Conservation (phyloP, 1,140 invertebrate genomes). For the Augochlora pura region DNA sequence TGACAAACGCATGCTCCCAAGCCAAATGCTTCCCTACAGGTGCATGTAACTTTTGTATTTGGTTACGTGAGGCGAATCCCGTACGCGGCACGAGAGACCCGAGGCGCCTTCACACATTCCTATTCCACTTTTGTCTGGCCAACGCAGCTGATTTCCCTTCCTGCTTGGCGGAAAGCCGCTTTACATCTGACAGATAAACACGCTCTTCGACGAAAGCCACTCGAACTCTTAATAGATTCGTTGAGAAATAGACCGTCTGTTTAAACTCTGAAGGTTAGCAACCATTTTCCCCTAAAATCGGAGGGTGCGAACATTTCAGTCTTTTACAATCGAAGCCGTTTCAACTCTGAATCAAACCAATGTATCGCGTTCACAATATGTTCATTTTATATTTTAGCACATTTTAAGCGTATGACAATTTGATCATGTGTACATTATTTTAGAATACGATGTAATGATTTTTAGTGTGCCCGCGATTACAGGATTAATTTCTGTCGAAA, state of each 20-base stretch:
- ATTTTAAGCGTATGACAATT: too few relatives aligned
- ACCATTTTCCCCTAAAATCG: too few relatives aligned
- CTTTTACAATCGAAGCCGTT: neutral
- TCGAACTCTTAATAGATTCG: neutral
- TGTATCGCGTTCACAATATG: neutral
- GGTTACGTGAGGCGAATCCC: neutral
- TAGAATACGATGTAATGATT: too few relatives aligned
- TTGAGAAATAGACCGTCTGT: neutral
- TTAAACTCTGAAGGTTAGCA: too few relatives aligned
- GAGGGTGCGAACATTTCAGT: too few relatives aligned
- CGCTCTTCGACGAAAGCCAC: too few relatives aligned
- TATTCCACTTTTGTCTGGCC: slow-evolving; percentile 13
- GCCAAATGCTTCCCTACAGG: slow-evolving; percentile 22
- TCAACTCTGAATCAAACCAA: neutral
- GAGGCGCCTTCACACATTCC: neutral
- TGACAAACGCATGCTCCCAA: neutral
- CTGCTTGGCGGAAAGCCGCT: neutral
- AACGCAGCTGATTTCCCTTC: slow-evolving; percentile 8
- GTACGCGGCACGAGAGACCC: slow-evolving; percentile 12
- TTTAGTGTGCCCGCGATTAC: too few relatives aligned
- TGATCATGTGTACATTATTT: too few relatives aligned
- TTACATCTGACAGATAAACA: too few relatives aligned
- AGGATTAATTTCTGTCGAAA: too few relatives aligned
- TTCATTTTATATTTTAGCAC: too few relatives aligned
- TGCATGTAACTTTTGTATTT: slow-evolving; percentile 18